These are phyloP conservation scores for Alligator sinensis DNA, from an alignment of 2,113 vertebrate species.

Conservation along the genomic window DNA sequence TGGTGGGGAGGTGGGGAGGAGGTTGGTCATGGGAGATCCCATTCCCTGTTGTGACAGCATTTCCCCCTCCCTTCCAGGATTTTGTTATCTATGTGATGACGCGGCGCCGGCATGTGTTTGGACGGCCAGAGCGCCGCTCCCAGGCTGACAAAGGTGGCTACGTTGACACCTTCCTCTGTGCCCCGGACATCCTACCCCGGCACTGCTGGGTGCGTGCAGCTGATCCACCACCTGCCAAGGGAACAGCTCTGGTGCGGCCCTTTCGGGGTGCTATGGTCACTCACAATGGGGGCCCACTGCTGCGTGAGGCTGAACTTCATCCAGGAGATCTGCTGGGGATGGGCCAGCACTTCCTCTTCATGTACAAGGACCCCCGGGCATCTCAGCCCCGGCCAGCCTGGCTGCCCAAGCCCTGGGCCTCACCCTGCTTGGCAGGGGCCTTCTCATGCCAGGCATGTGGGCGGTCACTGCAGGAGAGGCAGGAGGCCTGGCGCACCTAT, in stretches of 20 bases:
- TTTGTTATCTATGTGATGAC: constrained; percentile 94
- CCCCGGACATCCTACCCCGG: constrained; percentile 89
- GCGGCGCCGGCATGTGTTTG: constrained; percentile 89
- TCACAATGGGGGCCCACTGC: constrained; percentile 87
- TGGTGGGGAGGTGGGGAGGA: too few relatives aligned
- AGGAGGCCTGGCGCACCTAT: constrained; percentile 88
- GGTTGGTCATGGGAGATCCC: background rate
- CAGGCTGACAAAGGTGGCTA: constrained; percentile 71
- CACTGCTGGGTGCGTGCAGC: constrained; percentile 84
- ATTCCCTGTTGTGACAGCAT: background rate
- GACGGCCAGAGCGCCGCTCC: constrained; percentile 81
- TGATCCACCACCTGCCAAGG: constrained; percentile 32
- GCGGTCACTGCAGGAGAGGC: constrained; percentile 83
- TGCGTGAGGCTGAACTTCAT: constrained; percentile 86
- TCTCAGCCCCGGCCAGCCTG: constrained; percentile 70
- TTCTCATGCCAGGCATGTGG: constrained; percentile 77
- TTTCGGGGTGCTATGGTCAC: constrained; percentile 89
- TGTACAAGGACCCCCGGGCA: constrained; percentile 89
- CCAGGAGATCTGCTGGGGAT: constrained; percentile 91
- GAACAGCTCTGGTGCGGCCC: constrained; percentile 83
- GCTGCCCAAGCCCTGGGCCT: constrained; percentile 62
- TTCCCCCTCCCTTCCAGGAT: constrained; percentile 78
- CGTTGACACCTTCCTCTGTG: constrained; percentile 90
- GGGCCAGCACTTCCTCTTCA: constrained; percentile 90
- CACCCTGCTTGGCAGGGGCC: constrained; percentile 67